Conservation (phyloP, 2,888 invertebrate genomes). For the Agrotis clavis region DNA sequence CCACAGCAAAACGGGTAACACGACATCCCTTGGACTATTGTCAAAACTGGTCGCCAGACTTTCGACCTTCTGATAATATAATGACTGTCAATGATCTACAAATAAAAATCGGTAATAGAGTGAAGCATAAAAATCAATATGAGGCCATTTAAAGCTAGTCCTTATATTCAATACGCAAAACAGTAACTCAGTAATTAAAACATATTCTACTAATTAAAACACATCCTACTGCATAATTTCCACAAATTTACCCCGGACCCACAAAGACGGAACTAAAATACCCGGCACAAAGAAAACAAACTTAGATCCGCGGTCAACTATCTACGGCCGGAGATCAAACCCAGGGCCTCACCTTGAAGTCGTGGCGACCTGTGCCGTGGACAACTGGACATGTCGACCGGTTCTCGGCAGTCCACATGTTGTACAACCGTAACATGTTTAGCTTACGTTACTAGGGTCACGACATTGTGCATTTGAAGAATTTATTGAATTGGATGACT, state of each 20-base stretch:
- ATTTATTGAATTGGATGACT: neutral
- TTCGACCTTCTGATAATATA: too few relatives aligned
- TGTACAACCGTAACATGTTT: constrained; percentile 34
- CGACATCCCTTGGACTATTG: too few relatives aligned
- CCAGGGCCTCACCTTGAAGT: constrained; percentile 78
- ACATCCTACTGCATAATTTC: constrained; percentile 9
- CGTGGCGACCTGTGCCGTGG: constrained; percentile 63
- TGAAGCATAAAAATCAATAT: too few relatives aligned
- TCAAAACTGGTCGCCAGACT: too few relatives aligned
- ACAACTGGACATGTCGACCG: constrained; percentile 67
- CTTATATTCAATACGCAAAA: neutral
- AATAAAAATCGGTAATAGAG: too few relatives aligned
- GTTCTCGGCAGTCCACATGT: constrained; percentile 53
- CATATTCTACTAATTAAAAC: constrained; percentile 23
- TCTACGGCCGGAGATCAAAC: constrained; percentile 78
- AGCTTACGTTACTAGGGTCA: constrained; percentile 35
- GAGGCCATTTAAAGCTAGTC: too few relatives aligned
- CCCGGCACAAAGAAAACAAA: constrained; percentile 70
- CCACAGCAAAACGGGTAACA: too few relatives aligned
- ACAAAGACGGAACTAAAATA: constrained; percentile 46
- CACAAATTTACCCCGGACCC: neutral
- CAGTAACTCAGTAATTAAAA: constrained; percentile 2
- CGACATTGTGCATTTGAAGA: neutral
- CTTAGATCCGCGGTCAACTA: constrained; percentile 77
- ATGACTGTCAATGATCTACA: too few relatives aligned